These are phyloP conservation scores for Pagetopsis macropterus DNA, from an alignment of 2,797 vertebrate genomes.

Conservation along the genomic window DNA sequence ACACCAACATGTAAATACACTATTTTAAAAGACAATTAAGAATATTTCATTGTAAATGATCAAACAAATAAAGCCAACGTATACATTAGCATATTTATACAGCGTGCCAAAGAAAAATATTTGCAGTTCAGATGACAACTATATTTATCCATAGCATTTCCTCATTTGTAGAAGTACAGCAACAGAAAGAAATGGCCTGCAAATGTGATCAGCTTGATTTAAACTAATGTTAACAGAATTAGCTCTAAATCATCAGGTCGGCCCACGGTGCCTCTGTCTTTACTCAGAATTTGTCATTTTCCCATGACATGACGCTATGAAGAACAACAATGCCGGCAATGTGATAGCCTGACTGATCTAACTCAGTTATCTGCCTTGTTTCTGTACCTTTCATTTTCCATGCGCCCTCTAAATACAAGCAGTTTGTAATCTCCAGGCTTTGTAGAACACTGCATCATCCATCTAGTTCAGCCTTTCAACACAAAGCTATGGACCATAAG, in stretches of 20 bases:
- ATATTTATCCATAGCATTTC: neutral
- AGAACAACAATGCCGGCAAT: slow-evolving; percentile 29
- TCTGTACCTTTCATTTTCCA: slow-evolving; percentile 43
- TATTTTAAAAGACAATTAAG: neutral
- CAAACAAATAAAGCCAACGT: neutral
- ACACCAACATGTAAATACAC: neutral
- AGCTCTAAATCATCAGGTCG: slow-evolving; percentile 8
- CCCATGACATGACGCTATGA: slow-evolving; percentile 6
- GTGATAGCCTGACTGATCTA: slow-evolving; percentile 4
- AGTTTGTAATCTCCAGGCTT: slow-evolving; percentile 49
- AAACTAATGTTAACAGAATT: slow-evolving; percentile 24
- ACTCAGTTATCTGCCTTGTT: slow-evolving; percentile 21
- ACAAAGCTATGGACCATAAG: slow-evolving; percentile 23
- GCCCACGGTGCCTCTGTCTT: neutral
- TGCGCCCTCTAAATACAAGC: slow-evolving; percentile 30
- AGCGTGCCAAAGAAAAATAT: neutral
- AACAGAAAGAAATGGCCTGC: slow-evolving; percentile 10
- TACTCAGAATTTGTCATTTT: slow-evolving; percentile 6
- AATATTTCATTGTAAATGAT: neutral
- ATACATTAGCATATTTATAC: neutral
- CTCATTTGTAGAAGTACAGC: neutral
- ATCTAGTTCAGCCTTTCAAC: slow-evolving; percentile 31
- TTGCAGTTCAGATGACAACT: neutral
- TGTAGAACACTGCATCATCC: slow-evolving; percentile 29
- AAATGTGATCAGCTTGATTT: slow-evolving; percentile 9